Evolutionary conservation across 2,113 vertebrate species (phyloP).

Genomic region (Rhabdomys dilectus): DNA sequence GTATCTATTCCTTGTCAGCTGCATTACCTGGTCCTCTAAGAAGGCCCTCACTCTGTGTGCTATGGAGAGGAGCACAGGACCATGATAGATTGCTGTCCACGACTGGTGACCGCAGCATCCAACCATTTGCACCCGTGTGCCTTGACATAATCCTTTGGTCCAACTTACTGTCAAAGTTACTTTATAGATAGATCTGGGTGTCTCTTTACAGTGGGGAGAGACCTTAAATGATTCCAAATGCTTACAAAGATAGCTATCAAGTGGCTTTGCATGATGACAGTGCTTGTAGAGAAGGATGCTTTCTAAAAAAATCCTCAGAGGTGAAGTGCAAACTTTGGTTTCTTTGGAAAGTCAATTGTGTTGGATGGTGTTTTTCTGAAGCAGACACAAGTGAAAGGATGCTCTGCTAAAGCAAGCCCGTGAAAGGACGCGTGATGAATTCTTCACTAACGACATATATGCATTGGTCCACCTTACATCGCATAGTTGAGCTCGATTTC

Average conservation of each 20-base stretch:
- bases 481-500: too few species aligned
- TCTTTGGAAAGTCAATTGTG: too few species aligned
- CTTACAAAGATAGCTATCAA: slow-evolving; percentile 2
- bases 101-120: background rate
- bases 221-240: background rate
- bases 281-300: background rate
- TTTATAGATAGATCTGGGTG: background rate
- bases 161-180: background rate
- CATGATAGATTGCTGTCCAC: background rate
- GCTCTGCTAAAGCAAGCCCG: too few species aligned
- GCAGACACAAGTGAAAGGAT: too few species aligned
- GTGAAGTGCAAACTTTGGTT: too few species aligned
- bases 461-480: too few species aligned
- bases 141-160: background rate
- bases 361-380: too few species aligned
- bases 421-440: too few species aligned
- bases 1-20: background rate
- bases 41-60: background rate
- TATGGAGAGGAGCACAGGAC: background rate
- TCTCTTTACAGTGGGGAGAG: background rate
- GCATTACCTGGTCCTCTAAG: background rate
- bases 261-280: background rate
- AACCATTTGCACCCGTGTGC: background rate
- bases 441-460: too few species aligned
- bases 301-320: background rate